Evolutionary conservation across 2,888 invertebrate species (phyloP).

Genomic region (Cheilosia soror): DNA sequence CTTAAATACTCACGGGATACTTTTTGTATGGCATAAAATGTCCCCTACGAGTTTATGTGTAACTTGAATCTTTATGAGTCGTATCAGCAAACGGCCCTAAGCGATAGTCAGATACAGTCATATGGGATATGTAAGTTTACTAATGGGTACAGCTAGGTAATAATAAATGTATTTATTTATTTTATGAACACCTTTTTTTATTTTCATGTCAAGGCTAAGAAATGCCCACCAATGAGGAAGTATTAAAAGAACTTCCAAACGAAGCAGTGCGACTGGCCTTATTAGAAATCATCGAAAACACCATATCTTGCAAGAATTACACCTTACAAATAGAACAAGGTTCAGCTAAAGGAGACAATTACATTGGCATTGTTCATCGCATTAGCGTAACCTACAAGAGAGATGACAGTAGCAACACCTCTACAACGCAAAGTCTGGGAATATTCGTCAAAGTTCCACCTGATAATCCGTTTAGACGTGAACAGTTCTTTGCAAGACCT

Average conservation of each 20-base stretch:
- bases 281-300: constrained; percentile 76
- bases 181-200: neutral
- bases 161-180: too few species aligned
- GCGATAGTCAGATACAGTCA: too few species aligned
- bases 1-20: too few species aligned
- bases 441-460: constrained; percentile 81
- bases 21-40: too few species aligned
- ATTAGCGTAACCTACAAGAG: constrained; percentile 63
- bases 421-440: constrained; percentile 36
- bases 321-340: constrained; percentile 77
- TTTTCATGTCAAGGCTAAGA: neutral
- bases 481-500: constrained; percentile 80
- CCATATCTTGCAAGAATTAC: constrained; percentile 71
- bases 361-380: constrained; percentile 80
- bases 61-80: too few species aligned
- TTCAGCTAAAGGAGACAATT: constrained; percentile 81
- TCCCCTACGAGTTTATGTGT: too few species aligned
- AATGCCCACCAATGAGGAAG: constrained; percentile 44
- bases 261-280: constrained; percentile 76
- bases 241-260: constrained; percentile 76
- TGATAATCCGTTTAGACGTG: constrained; percentile 78
- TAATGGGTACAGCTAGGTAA: too few species aligned
- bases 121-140: too few species aligned
- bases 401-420: neutral
- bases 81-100: too few species aligned